Conservation (phyloP, 92 coral and sea anemone genomes). For the Porites divaricata region DNA sequence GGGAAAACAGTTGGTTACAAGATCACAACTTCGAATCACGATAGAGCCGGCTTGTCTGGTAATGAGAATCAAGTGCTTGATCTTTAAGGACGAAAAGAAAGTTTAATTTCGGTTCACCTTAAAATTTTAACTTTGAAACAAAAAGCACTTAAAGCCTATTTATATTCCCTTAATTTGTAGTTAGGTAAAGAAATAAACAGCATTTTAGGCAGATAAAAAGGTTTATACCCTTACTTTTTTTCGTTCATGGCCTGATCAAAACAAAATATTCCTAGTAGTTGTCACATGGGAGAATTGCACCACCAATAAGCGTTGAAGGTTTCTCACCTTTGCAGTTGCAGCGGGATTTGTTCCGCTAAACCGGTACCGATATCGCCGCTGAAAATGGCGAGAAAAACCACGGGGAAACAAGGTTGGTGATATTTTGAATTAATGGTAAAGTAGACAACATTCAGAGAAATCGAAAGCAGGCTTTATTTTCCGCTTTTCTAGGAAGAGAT, state of each 20-base stretch:
- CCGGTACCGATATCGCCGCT: conserved; percentile 46
- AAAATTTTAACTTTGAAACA: too few relatives aligned
- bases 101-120: too few relatives aligned
- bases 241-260: not conserved
- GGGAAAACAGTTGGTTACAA: not conserved
- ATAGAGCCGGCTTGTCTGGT: not conserved
- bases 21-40: not conserved
- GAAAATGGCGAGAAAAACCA: conserved; percentile 42
- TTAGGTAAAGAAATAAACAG: too few relatives aligned
- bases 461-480: not conserved
- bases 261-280: not conserved
- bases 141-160: too few relatives aligned
- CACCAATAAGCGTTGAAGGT: conserved; percentile 26
- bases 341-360: conserved; percentile 2
- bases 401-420: conserved; percentile 42
- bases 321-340: conserved; percentile 17
- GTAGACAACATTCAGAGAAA: not conserved
- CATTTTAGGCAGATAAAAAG: too few relatives aligned
- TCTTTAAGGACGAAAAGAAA: not conserved
- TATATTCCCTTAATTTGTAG: too few relatives aligned
- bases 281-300: conserved; percentile 27
- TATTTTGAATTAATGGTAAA: not conserved
- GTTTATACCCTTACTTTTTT: too few relatives aligned
- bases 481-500: conserved; percentile 57
- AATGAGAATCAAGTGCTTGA: conserved; percentile 4